Percentiles rank a stretch among this genome's conserved stretches.
These are phyloP conservation scores for Elymnias hypermnestra DNA, from an alignment of 1,140 invertebrate genomes.

Conservation along the genomic window DNA sequence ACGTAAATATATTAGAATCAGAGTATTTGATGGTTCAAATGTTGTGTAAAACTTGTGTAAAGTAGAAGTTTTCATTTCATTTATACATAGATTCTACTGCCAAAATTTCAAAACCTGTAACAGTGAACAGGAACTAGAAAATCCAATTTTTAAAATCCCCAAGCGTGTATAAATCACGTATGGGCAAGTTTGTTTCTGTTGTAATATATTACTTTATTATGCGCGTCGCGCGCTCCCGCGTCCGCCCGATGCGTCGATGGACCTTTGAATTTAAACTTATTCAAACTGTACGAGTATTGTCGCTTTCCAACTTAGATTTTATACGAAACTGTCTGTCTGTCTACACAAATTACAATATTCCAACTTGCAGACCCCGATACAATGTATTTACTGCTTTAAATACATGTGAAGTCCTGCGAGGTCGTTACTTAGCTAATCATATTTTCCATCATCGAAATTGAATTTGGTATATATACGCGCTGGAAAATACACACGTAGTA, in stretches of 20 bases:
- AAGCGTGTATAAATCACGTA: slow-evolving; percentile 15
- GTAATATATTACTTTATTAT: slow-evolving; percentile 24
- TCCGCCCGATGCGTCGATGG: slow-evolving; percentile 23
- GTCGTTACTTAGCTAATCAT: too few relatives aligned
- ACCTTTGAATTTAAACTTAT: slow-evolving; percentile 29
- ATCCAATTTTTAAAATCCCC: slow-evolving; percentile 1
- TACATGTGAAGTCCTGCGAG: too few relatives aligned
- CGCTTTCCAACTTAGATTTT: slow-evolving; percentile 6
- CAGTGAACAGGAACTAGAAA: not conserved
- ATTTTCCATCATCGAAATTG: too few relatives aligned
- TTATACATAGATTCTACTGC: not conserved
- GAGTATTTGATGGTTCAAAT: too few relatives aligned
- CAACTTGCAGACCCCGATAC: too few relatives aligned
- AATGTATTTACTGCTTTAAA: too few relatives aligned
- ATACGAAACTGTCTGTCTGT: not conserved
- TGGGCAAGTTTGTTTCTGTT: slow-evolving; percentile 20
- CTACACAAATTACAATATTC: too few relatives aligned
- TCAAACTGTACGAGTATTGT: slow-evolving; percentile 6
- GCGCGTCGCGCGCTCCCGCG: slow-evolving; percentile 24
- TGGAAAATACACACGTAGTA: too few relatives aligned
- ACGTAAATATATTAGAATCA: too few relatives aligned
- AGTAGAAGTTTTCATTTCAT: too few relatives aligned
- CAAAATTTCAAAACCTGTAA: not conserved
- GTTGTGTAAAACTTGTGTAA: too few relatives aligned
- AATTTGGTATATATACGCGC: too few relatives aligned